A percentile compares a stretch with the other conserved stretches of the same genome.
Conservation (phyloP, 2,797 vertebrate species). For the Megalops cyprinoides region DNA sequence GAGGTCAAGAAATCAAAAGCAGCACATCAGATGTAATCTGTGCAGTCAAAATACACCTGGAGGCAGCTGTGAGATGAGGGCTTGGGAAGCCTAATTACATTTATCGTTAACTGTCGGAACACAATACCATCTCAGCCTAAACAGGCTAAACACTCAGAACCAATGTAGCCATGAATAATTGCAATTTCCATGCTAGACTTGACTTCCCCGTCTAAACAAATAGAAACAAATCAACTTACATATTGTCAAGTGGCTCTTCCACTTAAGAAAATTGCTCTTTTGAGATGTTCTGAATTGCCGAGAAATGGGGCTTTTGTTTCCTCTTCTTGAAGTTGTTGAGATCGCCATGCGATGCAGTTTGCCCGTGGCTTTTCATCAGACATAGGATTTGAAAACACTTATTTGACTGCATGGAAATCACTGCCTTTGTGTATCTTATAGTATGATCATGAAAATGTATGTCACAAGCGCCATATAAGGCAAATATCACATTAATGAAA, state of each 20-base stretch:
- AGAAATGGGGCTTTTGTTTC: conserved; percentile 40
- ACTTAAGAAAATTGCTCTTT: conserved; percentile 45
- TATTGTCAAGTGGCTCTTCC: conserved; percentile 45
- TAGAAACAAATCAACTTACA: conserved; percentile 53
- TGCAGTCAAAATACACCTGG: conserved; percentile 65
- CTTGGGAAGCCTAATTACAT: conserved; percentile 43
- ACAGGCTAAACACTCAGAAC: conserved; percentile 54
- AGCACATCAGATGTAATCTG: conserved; percentile 59
- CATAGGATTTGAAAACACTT: too few species aligned
- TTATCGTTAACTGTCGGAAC: conserved; percentile 67
- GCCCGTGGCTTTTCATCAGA: not conserved
- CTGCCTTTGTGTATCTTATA: too few species aligned
- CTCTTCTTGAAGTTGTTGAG: not conserved
- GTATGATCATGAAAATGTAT: too few species aligned
- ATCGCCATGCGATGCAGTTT: not conserved
- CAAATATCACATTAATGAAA: too few species aligned
- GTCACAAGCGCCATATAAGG: too few species aligned
- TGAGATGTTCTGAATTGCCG: conserved; percentile 38
- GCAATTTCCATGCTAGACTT: conserved; percentile 57
- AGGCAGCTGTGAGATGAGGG: conserved; percentile 45
- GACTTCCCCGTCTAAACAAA: conserved; percentile 51
- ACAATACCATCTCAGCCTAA: conserved; percentile 54
- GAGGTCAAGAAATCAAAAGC: conserved; percentile 38
- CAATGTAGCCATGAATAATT: conserved; percentile 65
- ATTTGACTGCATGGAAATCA: too few species aligned